Percentiles rank a stretch among this genome's conserved stretches.
Evolutionary conservation across 2,888 invertebrate species (phyloP).

Genomic region (Lasioglossum zephyrum): DNA sequence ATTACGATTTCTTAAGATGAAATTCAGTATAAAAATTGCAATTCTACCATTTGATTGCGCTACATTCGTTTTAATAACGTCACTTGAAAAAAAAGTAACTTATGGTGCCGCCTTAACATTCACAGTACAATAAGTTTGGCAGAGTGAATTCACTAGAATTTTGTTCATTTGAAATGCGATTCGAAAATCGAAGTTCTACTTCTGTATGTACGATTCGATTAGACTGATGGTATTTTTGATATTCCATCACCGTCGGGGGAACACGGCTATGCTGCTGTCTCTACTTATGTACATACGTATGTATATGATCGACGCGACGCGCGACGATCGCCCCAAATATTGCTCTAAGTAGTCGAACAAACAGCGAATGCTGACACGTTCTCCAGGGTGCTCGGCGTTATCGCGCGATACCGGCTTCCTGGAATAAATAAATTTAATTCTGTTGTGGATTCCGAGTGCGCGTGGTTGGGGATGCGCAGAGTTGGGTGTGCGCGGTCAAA

Average conservation of each 20-base stretch:
- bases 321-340: neutral
- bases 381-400: neutral
- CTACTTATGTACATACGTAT: neutral
- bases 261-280: neutral
- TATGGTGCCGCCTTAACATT: too few relatives aligned
- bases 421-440: neutral
- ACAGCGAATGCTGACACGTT: neutral
- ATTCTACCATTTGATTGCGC: too few relatives aligned
- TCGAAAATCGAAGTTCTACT: neutral
- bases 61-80: too few relatives aligned
- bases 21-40: neutral
- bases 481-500: neutral
- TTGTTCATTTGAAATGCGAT: too few relatives aligned
- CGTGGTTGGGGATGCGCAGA: slow-evolving; percentile 1
- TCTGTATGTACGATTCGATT: neutral
- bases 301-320: neutral
- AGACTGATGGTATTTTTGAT: neutral
- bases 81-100: too few relatives aligned
- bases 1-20: neutral
- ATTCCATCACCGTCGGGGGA: neutral
- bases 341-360: neutral
- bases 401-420: neutral
- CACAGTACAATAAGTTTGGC: too few relatives aligned
- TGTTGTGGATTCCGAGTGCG: neutral
- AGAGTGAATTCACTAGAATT: too few relatives aligned